Evolutionary conservation across 2,797 vertebrate species (phyloP).

Genomic region (Apodemus agrarius): DNA sequence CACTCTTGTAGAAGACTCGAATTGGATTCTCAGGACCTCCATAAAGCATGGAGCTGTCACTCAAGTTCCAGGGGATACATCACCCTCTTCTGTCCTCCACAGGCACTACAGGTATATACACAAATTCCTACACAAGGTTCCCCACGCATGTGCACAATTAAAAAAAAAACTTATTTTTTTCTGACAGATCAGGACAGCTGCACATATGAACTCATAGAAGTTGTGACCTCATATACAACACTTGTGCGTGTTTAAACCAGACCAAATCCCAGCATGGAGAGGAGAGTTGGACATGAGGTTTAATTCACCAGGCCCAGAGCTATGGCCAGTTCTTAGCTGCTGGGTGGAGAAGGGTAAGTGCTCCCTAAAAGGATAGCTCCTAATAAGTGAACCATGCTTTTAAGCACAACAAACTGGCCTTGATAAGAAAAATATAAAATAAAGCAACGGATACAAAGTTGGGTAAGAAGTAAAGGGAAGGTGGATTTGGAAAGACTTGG

Average conservation of each 20-base stretch:
- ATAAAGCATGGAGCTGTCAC: background rate
- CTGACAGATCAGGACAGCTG: background rate
- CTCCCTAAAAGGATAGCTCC: background rate
- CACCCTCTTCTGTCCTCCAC: background rate
- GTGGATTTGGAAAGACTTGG: background rate
- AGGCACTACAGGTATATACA: background rate
- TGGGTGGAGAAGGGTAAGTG: background rate
- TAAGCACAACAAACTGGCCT: no score
- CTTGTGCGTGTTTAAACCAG: background rate
- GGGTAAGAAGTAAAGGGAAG: background rate
- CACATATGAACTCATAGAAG: background rate
- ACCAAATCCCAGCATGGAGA: background rate
- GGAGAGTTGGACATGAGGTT: background rate
- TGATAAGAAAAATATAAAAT: background rate
- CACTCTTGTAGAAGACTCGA: background rate
- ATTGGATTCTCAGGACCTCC: background rate
- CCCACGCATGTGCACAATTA: background rate
- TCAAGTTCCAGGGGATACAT: background rate
- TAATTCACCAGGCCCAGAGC: no score
- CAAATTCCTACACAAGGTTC: background rate
- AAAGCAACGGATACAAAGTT: background rate
- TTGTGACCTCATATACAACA: background rate
- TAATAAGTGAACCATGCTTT: background rate
- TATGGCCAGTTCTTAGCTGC: background rate
- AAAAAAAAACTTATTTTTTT: background rate